phyloP scores from a whole-genome alignment of 2,888 invertebrate genomes.

The Silvanus unidentatus region DNA sequence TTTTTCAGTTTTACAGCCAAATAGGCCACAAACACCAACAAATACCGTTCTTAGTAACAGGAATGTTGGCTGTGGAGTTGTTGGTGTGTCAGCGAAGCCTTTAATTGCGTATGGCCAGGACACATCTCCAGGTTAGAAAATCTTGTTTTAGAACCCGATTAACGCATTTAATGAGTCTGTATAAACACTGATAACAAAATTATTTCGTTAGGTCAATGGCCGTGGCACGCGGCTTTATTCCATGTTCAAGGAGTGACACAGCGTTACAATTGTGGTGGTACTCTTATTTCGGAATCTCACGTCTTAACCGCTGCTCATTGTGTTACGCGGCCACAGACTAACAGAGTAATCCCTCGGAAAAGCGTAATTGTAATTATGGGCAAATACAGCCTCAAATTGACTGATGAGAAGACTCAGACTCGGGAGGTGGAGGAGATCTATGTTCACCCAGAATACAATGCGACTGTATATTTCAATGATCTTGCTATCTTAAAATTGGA shows the following conservation, averaged over 20 bases:
- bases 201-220: constrained; percentile 53
- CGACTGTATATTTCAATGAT: constrained; percentile 46
- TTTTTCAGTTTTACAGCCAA: constrained; percentile 17
- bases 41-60: too few relatives aligned
- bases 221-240: constrained; percentile 63
- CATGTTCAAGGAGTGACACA: constrained; percentile 40
- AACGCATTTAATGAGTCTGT: too few relatives aligned
- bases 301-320: constrained; percentile 63
- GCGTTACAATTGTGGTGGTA: constrained; percentile 63
- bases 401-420: constrained; percentile 48
- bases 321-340: constrained; percentile 46
- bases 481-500: constrained; percentile 52
- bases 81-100: constrained; percentile 51
- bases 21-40: constrained; percentile 12
- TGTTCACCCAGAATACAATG: constrained; percentile 44
- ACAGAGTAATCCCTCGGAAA: constrained; percentile 33
- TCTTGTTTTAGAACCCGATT: too few relatives aligned
- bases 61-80: constrained; percentile 14
- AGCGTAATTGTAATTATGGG: constrained; percentile 41
- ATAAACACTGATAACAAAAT: not conserved
- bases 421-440: constrained; percentile 42
- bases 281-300: constrained; percentile 52
- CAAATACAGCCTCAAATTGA: constrained; percentile 35
- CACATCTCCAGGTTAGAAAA: constrained; percentile 53
- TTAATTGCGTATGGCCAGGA: constrained; percentile 56